These are phyloP conservation scores for Thalassarche chlororhynchos DNA, from an alignment of 2,113 vertebrate genomes.

Conservation along the genomic window DNA sequence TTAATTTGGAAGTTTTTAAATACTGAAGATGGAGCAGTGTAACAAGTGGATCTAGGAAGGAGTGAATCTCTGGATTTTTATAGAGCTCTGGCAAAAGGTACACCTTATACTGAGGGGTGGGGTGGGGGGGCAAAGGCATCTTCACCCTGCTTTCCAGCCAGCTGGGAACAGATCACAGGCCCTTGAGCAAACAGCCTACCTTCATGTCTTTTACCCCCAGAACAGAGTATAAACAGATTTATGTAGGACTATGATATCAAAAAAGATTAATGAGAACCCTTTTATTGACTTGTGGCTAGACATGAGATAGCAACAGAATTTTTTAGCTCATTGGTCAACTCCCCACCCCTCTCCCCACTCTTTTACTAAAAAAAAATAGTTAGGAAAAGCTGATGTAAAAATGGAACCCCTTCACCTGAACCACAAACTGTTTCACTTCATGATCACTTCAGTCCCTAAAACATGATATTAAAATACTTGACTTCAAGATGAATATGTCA, in stretches of 20 bases:
- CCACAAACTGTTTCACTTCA: not conserved
- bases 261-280: not conserved
- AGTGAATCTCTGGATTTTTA: not conserved
- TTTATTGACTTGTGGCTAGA: not conserved
- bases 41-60: not conserved
- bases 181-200: not conserved
- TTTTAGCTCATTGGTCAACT: not conserved
- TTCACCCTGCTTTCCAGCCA: not conserved
- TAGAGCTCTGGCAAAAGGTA: not conserved
- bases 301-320: fast-evolving
- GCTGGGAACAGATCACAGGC: not conserved
- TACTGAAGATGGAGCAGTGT: not conserved
- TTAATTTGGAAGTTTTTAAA: not conserved
- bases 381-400: not conserved
- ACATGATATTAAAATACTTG: not conserved
- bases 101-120: not conserved
- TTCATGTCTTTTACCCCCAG: not conserved
- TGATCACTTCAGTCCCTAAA: not conserved
- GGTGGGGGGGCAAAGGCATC: not conserved
- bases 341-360: fast-evolving
- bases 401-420: not conserved
- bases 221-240: not conserved
- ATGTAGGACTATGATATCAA: fast-evolving
- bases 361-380: not conserved
- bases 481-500: not conserved